phyloP scores from a whole-genome alignment of 30 jellyfish, hydroid and myxozoan genomes.

The Nemopilema nomurai region DNA sequence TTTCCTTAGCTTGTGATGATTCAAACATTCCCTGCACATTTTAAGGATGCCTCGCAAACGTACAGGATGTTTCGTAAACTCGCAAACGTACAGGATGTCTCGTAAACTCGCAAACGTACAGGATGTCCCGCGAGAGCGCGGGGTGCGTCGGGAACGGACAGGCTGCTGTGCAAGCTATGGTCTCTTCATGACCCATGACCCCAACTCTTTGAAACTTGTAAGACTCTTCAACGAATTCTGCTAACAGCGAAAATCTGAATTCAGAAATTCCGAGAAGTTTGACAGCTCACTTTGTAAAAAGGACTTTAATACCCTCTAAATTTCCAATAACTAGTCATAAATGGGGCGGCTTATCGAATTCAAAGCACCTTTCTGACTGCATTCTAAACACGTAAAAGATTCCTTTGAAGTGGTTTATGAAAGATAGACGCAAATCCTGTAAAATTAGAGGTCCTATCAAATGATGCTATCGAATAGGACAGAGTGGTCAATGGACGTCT shows the following conservation, averaged over 20 bases:
- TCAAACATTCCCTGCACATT: no score
- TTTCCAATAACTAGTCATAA: not conserved
- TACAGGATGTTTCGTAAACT: no score
- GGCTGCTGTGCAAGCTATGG: no score
- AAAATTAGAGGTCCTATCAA: not conserved
- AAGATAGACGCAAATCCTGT: not conserved
- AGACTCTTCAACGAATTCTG: not conserved
- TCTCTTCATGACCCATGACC: no score
- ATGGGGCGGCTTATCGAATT: not conserved
- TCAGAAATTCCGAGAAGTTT: not conserved
- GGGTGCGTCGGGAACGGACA: no score
- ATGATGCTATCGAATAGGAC: not conserved
- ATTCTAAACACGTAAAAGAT: not conserved
- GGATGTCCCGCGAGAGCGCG: no score
- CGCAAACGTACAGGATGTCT: no score
- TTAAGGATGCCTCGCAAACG: no score
- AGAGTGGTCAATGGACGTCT: not conserved
- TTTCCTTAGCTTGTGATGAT: no score
- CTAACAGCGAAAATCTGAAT: not conserved
- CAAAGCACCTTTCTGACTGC: not conserved
- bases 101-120: no score
- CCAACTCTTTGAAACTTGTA: not conserved
- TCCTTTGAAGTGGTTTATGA: not conserved
- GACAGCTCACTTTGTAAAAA: not conserved
- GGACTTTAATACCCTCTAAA: not conserved